Conservation (phyloP, 2,888 invertebrate species). For the Thelaira solivaga region DNA sequence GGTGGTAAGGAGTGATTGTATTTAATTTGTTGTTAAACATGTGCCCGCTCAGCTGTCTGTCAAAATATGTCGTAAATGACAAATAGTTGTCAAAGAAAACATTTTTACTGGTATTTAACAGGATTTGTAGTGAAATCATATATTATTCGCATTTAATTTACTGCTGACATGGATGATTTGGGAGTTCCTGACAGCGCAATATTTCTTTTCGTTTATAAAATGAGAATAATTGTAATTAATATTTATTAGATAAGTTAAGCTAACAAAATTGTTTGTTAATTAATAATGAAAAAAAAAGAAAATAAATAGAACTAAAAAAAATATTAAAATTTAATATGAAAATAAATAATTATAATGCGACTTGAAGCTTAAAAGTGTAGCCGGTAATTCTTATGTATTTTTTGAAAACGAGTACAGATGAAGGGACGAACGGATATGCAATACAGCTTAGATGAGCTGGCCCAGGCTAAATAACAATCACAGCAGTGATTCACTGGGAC, state of each 20-base stretch:
- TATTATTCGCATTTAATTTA: too few relatives aligned
- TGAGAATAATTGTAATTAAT: conserved; percentile 53
- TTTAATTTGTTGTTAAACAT: conserved; percentile 36
- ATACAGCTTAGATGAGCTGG: too few relatives aligned
- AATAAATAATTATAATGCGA: too few relatives aligned
- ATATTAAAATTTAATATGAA: too few relatives aligned
- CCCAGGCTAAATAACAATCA: too few relatives aligned
- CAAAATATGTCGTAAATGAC: conserved; percentile 57
- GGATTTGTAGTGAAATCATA: not conserved
- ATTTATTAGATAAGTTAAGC: conserved; percentile 41
- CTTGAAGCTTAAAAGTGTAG: too few relatives aligned
- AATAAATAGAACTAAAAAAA: too few relatives aligned
- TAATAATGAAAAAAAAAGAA: not conserved
- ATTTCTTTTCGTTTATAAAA: not conserved
- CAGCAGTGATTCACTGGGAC: too few relatives aligned
- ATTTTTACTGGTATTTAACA: conserved; percentile 36
- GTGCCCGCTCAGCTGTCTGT: conserved; percentile 51
- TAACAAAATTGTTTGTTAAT: conserved; percentile 30
- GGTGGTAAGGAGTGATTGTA: conserved; percentile 2
- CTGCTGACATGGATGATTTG: not conserved
- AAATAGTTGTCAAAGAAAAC: conserved; percentile 56
- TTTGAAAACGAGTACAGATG: too few relatives aligned
- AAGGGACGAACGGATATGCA: too few relatives aligned
- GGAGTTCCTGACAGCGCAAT: not conserved
- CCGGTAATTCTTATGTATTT: too few relatives aligned